Evolutionary conservation across 2,888 invertebrate species (phyloP), one percentile per base, ranked within the genome.

Genomic region (Cremastobaeus sp.): DNA sequence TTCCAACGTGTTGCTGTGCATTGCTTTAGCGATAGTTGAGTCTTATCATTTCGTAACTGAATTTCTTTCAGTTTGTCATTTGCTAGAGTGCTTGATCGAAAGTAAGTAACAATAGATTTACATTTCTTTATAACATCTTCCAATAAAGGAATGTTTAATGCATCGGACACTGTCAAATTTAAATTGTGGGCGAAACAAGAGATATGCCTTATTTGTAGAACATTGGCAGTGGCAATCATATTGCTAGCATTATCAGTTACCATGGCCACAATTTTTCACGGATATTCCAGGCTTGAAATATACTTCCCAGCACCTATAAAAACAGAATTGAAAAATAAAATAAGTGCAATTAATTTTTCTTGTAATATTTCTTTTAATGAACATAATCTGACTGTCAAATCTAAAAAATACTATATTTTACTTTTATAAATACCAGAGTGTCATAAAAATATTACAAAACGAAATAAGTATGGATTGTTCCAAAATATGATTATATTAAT

Each of bases 51-150:
- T 0, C 18, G 14, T 18, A 0, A 1, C 30, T 59, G 59, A 1
- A 59, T 47, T 25, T 59, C 21, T 21, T 20, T 34, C n/a, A 59
- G 43, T 35, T 59, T 59, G 8, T 59, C 59, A 25, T 8, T 17
- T 21, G 59, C 45, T 15, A 35, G 11, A 1, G 59, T 45, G 17
- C 47, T 59, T 1, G 35, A 43, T 3, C 21, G 17, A 21, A 59
- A 45, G 4, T 12, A 47, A 0, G 17, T 34, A 2, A 59, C 59
- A 2, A 59, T 59, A 35, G 0, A 6, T 30, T 59, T 59, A 15
- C 45, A 47, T 9, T 30, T 11, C 17, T 45, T 18, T 1, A 59
- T 34, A 1, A 43, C 5, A 25, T 45, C 32, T 15, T 1, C 35
- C 8, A 59, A 12, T 8, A 14, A 0, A 11, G 41, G 11, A 4